Evolutionary conservation across 2,113 vertebrate species (phyloP).

Genomic region (Leiothrix lutea): DNA sequence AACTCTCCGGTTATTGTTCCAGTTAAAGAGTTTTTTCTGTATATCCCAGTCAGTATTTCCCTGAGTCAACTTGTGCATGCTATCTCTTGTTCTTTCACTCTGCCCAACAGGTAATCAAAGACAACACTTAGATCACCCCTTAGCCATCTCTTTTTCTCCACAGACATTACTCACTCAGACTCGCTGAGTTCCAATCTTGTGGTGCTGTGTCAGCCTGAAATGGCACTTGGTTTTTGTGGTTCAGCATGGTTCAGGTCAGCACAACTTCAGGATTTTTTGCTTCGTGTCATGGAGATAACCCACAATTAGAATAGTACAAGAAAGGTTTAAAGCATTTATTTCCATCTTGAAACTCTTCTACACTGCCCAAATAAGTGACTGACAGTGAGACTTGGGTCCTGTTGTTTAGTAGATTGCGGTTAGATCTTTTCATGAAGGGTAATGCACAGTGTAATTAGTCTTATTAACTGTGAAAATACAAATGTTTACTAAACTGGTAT

Average conservation of each 20-base stretch:
- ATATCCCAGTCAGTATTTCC: neutral
- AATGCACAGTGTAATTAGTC: neutral
- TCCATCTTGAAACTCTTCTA: neutral
- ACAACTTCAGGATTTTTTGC: neutral
- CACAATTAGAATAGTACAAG: neutral
- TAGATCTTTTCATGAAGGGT: neutral
- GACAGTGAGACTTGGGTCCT: neutral
- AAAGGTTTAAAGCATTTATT: neutral
- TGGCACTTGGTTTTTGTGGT: neutral
- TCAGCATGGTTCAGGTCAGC: neutral
- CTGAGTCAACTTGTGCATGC: neutral
- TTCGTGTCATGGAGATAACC: neutral
- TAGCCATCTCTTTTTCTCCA: neutral
- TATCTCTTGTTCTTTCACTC: neutral
- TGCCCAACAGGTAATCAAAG: neutral
- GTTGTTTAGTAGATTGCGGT: neutral
- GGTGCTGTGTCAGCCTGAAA: neutral
- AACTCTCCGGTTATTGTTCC: neutral
- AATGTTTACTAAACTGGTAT: neutral
- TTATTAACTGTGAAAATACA: neutral
- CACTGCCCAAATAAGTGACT: neutral
- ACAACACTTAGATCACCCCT: neutral
- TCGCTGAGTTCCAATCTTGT: neutral
- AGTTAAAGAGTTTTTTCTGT: neutral
- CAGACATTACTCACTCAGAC: neutral